Conservation (phyloP, 53 echinoderm and acorn worm species). For the Echinometra lucunter region DNA sequence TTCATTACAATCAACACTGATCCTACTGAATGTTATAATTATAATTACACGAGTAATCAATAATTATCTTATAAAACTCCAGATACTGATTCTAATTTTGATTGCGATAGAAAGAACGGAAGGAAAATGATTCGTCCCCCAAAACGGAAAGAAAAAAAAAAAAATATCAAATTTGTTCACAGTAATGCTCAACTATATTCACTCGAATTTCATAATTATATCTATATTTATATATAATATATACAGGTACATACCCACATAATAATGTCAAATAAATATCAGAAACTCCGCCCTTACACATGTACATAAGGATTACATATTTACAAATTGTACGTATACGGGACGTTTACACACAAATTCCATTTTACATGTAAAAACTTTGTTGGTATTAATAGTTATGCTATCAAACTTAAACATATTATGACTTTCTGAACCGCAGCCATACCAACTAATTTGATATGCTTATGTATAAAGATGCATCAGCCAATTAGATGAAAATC, state of each 20-base stretch:
- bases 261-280: slow-evolving; percentile 61
- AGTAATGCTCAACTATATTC: slow-evolving; percentile 54
- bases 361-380: slow-evolving; percentile 4
- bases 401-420: not conserved
- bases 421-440: not conserved
- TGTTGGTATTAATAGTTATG: not conserved
- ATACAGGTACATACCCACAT: slow-evolving; percentile 20
- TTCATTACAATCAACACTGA: slow-evolving; percentile 5
- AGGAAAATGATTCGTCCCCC: slow-evolving; percentile 5
- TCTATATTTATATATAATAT: slow-evolving; percentile 43
- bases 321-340: slow-evolving; percentile 14
- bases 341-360: slow-evolving; percentile 20
- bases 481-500: slow-evolving; percentile 8
- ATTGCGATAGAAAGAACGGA: slow-evolving; percentile 34
- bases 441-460: not conserved
- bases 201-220: slow-evolving; percentile 59
- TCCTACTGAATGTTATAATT: not conserved
- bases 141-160: slow-evolving; percentile 28
- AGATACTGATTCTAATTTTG: slow-evolving; percentile 9
- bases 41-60: not conserved
- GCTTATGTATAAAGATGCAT: not conserved
- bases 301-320: slow-evolving; percentile 29
- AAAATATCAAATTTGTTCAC: slow-evolving; percentile 39
- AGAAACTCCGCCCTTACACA: slow-evolving; percentile 47
- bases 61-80: not conserved